Base-by-base conservation (phyloP, 1,140 invertebrate genomes). In the Dysdera silvatica region DNA sequence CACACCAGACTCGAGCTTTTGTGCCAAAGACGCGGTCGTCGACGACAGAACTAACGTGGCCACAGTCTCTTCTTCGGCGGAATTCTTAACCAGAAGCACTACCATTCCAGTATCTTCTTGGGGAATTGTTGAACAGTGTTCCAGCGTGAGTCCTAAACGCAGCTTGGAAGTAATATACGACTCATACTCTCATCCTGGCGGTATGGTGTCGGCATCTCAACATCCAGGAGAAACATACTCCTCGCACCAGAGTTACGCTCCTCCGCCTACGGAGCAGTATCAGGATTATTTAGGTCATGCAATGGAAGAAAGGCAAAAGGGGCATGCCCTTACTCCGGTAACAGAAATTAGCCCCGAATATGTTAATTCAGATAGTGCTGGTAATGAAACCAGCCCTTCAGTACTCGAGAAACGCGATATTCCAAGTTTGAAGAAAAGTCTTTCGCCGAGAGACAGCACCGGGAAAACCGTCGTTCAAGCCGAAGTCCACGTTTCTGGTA, bases 271-370 rank as follows among this genome's bases (percentile, higher is more conserved):
- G n/a, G n/a, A n/a, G n/a, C n/a, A n/a, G n/a, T n/a, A 37, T 35
- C 4, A 20, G 4, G 54, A 54, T 37, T 61, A 45, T 47, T 28
- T 61, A 35, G 59, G 59, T n/a, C 59, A 61, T 18, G 48, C 59
- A 14, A 23, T 61, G 14, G 59, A 61, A 40, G 59, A 61, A 35
- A 33, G 59, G 29, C 52, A 63, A 31, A 55, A 55, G 26, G 61
- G 61, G 5, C 61, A 63, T 24, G 61, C 61, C 1, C 31, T 63
- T 10, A 63, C 61, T 18, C 61, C 61, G 12, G 61, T 63, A 2
- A 63, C 61, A 26, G 61, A 63, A 23, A 63, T 63, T 6, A 63
- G 61, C 31, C 61, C 61, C 4, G 61, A 63, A n/a, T 63, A 63
- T 31, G 40, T 53, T 23, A 31, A 52, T 14, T 54, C 51, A 5